Conservation (phyloP, 2,888 invertebrate species). For the Gisinianus flammeolus region DNA sequence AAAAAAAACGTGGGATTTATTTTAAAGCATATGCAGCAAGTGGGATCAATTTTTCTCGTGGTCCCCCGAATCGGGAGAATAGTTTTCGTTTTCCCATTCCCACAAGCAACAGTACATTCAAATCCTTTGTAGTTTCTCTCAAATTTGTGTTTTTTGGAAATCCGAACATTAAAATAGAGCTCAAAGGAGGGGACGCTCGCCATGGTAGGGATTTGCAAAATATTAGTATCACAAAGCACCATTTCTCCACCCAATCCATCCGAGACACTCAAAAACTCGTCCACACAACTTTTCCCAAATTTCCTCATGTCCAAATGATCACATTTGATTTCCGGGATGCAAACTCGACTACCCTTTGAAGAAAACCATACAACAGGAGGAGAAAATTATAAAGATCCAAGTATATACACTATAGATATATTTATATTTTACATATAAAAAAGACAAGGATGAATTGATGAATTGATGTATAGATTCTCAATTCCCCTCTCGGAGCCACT, state of each 20-base stretch:
- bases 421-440: no score
- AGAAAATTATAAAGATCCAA: no score
- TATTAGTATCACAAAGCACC: conserved; percentile 23
- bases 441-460: no score
- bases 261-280: conserved; percentile 5
- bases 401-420: no score
- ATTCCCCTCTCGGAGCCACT: no score
- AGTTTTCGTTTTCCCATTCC: neutral
- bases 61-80: no score
- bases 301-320: neutral
- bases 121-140: conserved; percentile 14
- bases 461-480: no score
- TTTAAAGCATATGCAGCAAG: no score
- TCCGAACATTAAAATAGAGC: neutral
- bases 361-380: no score
- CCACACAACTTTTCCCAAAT: neutral
- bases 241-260: conserved; percentile 25
- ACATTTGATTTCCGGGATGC: neutral
- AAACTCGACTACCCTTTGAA: neutral
- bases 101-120: conserved; percentile 9
- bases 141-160: neutral
- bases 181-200: neutral
- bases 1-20: no score
- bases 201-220: no score
- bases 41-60: no score